Evolutionary conservation across 2,113 vertebrate species (phyloP).

Genomic region (Lasiurus cinereus): DNA sequence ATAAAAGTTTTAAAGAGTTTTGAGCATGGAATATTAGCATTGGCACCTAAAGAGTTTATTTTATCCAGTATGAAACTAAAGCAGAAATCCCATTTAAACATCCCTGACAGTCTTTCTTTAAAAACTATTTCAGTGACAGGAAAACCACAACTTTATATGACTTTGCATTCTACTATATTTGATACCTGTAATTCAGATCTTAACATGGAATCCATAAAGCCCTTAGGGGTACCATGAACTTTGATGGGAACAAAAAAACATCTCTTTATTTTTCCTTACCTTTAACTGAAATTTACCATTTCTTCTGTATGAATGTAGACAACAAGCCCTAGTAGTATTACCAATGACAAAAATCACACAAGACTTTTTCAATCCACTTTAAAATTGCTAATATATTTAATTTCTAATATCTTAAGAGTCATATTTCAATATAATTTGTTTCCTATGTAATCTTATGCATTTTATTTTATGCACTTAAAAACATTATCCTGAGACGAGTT

Average conservation of each 20-base stretch:
- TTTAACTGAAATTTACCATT: conserved; percentile 16
- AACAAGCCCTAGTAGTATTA: conserved; percentile 9
- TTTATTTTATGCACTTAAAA: conserved; percentile 47
- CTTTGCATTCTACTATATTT: conserved; percentile 14
- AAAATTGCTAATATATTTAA: background rate
- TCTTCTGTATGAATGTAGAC: background rate
- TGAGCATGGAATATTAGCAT: conserved; percentile 26
- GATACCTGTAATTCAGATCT: background rate
- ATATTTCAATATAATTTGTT: conserved; percentile 28
- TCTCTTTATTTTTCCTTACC: background rate
- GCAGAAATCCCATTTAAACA: conserved; percentile 27
- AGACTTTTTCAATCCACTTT: background rate
- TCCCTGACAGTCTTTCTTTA: background rate
- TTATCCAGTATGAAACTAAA: conserved; percentile 15
- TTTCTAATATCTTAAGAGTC: conserved; percentile 4
- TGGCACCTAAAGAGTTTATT: background rate
- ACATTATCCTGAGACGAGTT: conserved; percentile 15
- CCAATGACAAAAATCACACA: background rate
- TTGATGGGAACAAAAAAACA: conserved; percentile 24
- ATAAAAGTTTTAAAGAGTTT: conserved; percentile 50
- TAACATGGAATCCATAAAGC: background rate
- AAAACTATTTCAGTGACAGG: conserved; percentile 13
- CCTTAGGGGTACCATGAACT: background rate
- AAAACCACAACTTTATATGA: conserved; percentile 5
- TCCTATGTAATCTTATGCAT: background rate